Conservation (phyloP, 2,113 vertebrate genomes). For the Melanocharis versteri region DNA sequence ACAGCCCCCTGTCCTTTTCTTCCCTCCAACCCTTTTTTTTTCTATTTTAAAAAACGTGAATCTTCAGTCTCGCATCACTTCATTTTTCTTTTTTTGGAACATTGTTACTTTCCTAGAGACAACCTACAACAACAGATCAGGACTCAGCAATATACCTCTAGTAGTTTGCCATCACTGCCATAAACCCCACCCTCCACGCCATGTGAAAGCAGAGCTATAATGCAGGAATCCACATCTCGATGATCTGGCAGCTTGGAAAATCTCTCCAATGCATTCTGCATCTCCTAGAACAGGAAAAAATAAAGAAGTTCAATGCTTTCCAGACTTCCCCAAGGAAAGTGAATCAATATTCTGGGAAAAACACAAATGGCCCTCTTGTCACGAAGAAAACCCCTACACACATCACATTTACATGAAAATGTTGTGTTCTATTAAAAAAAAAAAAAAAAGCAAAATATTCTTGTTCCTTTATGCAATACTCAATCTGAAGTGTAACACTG, state of each 20-base stretch:
- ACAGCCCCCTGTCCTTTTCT: background rate
- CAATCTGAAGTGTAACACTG: background rate
- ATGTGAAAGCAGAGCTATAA: constrained; percentile 91
- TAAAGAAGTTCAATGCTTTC: background rate
- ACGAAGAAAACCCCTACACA: background rate
- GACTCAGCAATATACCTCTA: constrained; percentile 75
- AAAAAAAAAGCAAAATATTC: background rate
- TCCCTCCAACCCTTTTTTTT: background rate
- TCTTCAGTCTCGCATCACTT: background rate
- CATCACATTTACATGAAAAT: background rate
- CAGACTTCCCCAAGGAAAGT: background rate
- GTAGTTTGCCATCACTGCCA: constrained; percentile 85
- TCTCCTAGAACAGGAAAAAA: constrained; percentile 70
- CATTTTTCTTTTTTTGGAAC: background rate
- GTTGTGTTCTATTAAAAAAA: rapidly evolving
- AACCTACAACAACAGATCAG: background rate
- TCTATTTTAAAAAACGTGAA: background rate
- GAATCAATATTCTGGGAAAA: background rate
- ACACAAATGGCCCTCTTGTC: background rate
- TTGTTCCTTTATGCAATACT: background rate
- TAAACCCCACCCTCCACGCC: constrained; percentile 92
- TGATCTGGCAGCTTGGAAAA: constrained; percentile 80
- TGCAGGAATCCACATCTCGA: constrained; percentile 79
- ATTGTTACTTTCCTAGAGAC: background rate
- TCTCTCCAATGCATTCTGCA: constrained; percentile 80